A percentile compares a stretch with the other conserved stretches of the same genome.
phyloP scores from a whole-genome alignment of 1,140 invertebrate species.

The Drosophila kepulauana region DNA sequence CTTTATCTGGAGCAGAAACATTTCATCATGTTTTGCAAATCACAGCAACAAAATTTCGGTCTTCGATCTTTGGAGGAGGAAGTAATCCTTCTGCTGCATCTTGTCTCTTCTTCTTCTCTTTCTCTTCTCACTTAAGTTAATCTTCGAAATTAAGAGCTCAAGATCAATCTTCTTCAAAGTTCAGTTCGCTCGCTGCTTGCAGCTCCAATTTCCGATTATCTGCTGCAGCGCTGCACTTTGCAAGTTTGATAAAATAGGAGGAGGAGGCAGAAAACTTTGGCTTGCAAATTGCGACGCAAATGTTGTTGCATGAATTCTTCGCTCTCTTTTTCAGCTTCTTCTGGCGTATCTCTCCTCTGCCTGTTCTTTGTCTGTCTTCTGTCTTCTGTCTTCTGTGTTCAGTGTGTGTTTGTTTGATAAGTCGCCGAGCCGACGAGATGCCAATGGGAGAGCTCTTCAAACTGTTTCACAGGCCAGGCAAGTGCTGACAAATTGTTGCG shows the following conservation, averaged over 20 bases:
- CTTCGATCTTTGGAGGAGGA: no score
- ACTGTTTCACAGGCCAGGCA: constrained; percentile 39
- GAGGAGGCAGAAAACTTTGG: background rate
- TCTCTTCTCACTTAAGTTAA: background rate
- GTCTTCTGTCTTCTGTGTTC: background rate
- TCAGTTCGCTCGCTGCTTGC: background rate
- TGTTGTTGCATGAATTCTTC: constrained; percentile 31
- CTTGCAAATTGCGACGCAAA: constrained; percentile 42
- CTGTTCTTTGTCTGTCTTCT: constrained; percentile 11
- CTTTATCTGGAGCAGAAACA: constrained; percentile 20
- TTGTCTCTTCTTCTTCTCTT: no score
- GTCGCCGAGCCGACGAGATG: constrained; percentile 13
- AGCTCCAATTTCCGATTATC: background rate
- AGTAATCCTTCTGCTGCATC: background rate
- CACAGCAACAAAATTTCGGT: background rate
- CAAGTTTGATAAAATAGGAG: constrained; percentile 39
- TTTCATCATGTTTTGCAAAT: constrained; percentile 37
- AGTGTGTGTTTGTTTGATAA: constrained; percentile 25
- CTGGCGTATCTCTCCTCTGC: background rate
- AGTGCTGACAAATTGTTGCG: constrained; percentile 54
- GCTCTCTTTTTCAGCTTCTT: background rate
- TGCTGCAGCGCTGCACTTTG: constrained; percentile 1
- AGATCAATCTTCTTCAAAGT: background rate
- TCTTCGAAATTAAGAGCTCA: background rate
- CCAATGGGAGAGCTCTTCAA: constrained; percentile 19